Evolutionary conservation across 2,888 invertebrate species (phyloP).

Genomic region (Hydrotaea diabolus): DNA sequence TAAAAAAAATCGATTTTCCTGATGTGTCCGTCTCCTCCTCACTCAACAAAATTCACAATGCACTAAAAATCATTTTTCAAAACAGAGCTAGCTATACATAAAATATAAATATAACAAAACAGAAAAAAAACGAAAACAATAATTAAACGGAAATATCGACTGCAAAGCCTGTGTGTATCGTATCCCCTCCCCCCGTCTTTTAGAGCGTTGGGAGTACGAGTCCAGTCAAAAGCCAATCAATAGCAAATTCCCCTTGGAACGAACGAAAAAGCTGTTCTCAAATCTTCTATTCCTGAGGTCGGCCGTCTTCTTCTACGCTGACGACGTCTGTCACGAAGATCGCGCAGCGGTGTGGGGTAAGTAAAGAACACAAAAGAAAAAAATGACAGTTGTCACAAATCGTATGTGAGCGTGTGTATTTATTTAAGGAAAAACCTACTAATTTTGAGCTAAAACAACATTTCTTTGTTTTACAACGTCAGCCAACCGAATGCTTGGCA

Average conservation of each 20-base stretch:
- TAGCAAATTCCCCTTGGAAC: not conserved
- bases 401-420: not conserved
- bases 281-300: not conserved
- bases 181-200: too few relatives aligned
- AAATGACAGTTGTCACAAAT: not conserved
- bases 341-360: not conserved
- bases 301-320: not conserved
- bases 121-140: not conserved
- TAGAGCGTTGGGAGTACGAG: not conserved
- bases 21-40: constrained; percentile 65
- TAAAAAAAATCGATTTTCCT: constrained; percentile 66
- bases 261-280: not conserved
- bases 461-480: not conserved
- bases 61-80: constrained; percentile 43
- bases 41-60: constrained; percentile 49
- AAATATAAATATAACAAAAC: not conserved
- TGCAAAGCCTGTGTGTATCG: too few relatives aligned
- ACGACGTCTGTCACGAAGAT: not conserved
- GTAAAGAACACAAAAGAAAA: not conserved
- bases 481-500: not conserved
- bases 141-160: not conserved
- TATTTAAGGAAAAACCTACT: not conserved
- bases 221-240: not conserved
- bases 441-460: too few relatives aligned
- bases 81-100: not conserved